Evolutionary conservation across 2,888 invertebrate species (phyloP).

Genomic region (Cheilosia grossa): DNA sequence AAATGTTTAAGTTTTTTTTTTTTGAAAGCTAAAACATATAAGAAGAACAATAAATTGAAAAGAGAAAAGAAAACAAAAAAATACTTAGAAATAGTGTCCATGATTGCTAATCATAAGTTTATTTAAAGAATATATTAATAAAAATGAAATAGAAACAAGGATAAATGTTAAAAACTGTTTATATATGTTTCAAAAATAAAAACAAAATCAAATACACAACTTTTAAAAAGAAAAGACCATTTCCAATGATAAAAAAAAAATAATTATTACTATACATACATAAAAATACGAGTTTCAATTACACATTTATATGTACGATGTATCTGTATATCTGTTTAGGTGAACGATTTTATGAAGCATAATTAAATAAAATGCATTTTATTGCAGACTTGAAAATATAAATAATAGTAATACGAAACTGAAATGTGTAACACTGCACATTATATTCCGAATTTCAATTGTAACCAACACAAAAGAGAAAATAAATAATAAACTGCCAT

Average conservation of each 20-base stretch:
- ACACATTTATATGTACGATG: slow-evolving; percentile 57
- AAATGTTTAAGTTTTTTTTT: slow-evolving; percentile 57
- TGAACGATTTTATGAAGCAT: slow-evolving; percentile 52
- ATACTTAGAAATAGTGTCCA: slow-evolving; percentile 60
- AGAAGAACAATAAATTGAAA: slow-evolving; percentile 62
- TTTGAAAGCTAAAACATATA: slow-evolving; percentile 41
- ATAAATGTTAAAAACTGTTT: slow-evolving; percentile 59
- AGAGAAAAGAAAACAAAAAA: slow-evolving; percentile 15
- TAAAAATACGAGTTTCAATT: slow-evolving; percentile 71
- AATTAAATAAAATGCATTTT: slow-evolving; percentile 75
- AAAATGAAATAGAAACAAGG: slow-evolving; percentile 27
- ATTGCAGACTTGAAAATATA: slow-evolving; percentile 78
- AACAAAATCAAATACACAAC: slow-evolving; percentile 18
- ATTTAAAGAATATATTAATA: slow-evolving; percentile 31
- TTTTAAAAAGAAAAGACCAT: slow-evolving; percentile 47
- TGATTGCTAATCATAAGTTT: slow-evolving; percentile 63
- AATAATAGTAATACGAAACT: slow-evolving; percentile 43
- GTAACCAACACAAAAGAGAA: slow-evolving; percentile 59
- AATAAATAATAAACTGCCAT: slow-evolving; percentile 71
- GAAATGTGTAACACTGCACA: slow-evolving; percentile 23
- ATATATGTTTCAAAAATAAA: slow-evolving; percentile 53
- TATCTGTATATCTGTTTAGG: slow-evolving; percentile 60
- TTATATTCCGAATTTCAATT: slow-evolving; percentile 71
- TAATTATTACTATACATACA: slow-evolving; percentile 59
- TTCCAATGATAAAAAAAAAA: slow-evolving; percentile 55